Conservation (phyloP, 2,113 vertebrate genomes). For the Mus spicilegus region DNA sequence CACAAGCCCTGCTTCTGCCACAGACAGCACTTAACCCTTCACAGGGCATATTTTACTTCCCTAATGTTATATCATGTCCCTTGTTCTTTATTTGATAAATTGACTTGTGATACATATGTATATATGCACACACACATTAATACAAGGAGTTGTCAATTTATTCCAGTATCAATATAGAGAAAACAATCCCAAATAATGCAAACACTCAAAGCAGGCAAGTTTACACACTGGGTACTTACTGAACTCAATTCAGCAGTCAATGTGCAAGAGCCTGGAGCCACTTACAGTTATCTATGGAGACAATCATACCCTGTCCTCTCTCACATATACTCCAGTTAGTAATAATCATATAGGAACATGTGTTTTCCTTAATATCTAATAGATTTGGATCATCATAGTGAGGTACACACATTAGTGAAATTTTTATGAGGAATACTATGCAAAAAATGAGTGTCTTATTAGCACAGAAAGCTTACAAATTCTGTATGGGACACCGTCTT, state of each 20-base stretch:
- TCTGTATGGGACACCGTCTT: not conserved
- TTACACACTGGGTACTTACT: not conserved
- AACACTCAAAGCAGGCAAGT: not conserved
- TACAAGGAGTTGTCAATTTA: slow-evolving; percentile 13
- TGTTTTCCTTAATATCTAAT: not conserved
- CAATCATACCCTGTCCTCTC: not conserved
- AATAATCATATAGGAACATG: not conserved
- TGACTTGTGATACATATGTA: not conserved
- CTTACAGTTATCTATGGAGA: not conserved
- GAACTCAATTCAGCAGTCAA: slow-evolving; percentile 6
- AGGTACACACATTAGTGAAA: not conserved
- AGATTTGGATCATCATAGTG: not conserved
- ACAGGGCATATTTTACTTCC: slow-evolving; percentile 12
- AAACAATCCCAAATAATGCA: not conserved
- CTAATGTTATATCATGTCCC: not conserved
- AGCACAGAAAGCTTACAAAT: not conserved
- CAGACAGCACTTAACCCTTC: not conserved
- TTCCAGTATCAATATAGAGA: not conserved
- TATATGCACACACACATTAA: not conserved
- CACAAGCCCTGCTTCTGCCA: not conserved
- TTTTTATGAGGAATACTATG: slow-evolving; percentile 14
- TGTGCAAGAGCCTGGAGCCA: not conserved
- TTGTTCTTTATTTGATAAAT: not conserved
- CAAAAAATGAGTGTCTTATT: not conserved
- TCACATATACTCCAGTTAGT: too few relatives aligned